Base-by-base conservation (phyloP, 1,140 invertebrate species). In the Mizuhopecten yessoensis region DNA sequence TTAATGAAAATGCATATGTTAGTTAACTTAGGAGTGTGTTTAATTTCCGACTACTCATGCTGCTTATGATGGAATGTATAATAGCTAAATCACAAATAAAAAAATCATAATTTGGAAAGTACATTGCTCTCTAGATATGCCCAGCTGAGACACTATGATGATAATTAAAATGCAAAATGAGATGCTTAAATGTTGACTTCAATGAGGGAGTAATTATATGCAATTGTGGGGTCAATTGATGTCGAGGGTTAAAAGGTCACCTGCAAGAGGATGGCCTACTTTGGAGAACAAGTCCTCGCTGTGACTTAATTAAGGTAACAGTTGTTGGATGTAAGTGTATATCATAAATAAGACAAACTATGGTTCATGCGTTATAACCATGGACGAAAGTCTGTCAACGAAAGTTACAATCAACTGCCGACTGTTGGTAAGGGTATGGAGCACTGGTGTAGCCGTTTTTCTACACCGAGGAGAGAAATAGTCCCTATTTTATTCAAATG, bases 91-190 rank as follows among this genome's bases (percentile, higher is more conserved):
- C 11, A 29, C 57, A 75, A 3, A 75, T 75, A 75, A 29, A 57
- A n/a, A 75, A 75, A 75, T 75, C n/a, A 75, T n/a, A 29, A 75
- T 75, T 75, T 5, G 29, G 57, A 75, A 75, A 75, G 57, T 75
- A 17, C 57, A 75, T 75, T 29, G 57, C 57, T 75, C 57, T 75
- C 57, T 29, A 29, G n/a, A 75, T 75, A 29, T 13, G n/a, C 57
- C 57, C 2, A n/a, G 23, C 57, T n/a, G 57, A n/a, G 2, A 75
- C 57, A 75, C 57, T 75, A 29, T n/a, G 29, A 75, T 1, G 17
- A 75, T 75, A 75, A 75, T 75, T 75, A 75, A 75, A 75, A 75
- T 3, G 57, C 57, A 75, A 75, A 75, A 75, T 29, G 57, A 75
- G 57, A 75, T 29, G 57, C 57, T 75, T 75, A 75, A 75, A 75